Conservation (phyloP, 2,888 invertebrate species). For the Diaprepes abbreviatus region DNA sequence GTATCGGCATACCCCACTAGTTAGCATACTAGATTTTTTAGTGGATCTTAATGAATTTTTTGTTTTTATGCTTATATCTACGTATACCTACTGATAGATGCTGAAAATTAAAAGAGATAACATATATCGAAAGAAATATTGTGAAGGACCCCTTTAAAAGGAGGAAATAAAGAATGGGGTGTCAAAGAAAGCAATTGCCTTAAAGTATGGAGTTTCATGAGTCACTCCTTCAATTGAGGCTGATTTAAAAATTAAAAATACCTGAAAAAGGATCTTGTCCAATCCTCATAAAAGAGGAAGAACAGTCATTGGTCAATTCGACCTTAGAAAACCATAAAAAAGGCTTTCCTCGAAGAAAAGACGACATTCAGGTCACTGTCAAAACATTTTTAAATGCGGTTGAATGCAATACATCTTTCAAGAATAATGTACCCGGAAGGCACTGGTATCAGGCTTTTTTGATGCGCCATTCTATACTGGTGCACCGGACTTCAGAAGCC, state of each 20-base stretch:
- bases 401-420: conserved; percentile 47
- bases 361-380: conserved; percentile 51
- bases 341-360: conserved; percentile 51
- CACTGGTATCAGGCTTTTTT: too few species aligned
- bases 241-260: conserved; percentile 40
- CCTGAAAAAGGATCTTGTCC: conserved; percentile 32
- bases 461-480: too few species aligned
- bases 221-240: conserved; percentile 40
- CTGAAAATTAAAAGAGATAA: not conserved
- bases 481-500: conserved; percentile 16
- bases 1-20: too few species aligned
- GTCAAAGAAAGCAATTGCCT: conserved; percentile 18
- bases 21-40: too few species aligned
- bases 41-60: too few species aligned
- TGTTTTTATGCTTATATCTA: too few species aligned
- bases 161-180: conserved; percentile 26
- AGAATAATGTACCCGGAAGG: conserved; percentile 54
- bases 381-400: conserved; percentile 50
- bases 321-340: conserved; percentile 39
- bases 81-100: too few species aligned
- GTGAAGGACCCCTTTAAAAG: conserved; percentile 18
- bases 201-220: conserved; percentile 35
- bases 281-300: conserved; percentile 22
- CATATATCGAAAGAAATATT: conserved; percentile 10
- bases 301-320: conserved; percentile 32